Evolutionary conservation across 2,797 vertebrate species (phyloP).

Genomic region (Syngnathus acus): DNA sequence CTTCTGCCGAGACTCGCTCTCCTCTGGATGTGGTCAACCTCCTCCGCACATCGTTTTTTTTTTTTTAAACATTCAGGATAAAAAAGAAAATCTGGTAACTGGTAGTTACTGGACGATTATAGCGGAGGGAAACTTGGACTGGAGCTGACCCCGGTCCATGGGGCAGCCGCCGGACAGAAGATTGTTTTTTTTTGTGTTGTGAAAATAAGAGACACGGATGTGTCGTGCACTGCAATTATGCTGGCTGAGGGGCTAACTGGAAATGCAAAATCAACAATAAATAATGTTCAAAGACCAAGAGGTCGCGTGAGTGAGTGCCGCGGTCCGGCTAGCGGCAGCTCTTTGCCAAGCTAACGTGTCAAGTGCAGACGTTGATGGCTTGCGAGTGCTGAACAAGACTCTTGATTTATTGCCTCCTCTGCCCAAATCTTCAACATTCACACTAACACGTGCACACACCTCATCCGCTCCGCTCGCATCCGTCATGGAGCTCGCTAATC

Average conservation of each 20-base stretch:
- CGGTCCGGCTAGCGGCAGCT: not conserved
- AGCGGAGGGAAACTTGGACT: constrained; percentile 33
- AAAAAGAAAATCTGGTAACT: not conserved
- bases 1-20: constrained; percentile 30
- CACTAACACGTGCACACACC: not conserved
- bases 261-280: no score
- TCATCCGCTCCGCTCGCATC: constrained; percentile 44
- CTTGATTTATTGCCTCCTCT: constrained; percentile 15
- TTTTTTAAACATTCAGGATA: not conserved
- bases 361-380: not conserved
- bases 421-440: constrained; percentile 4
- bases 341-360: not conserved
- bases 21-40: constrained; percentile 26
- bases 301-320: not conserved
- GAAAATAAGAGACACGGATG: not conserved
- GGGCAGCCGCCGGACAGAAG: not conserved
- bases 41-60: constrained; percentile 7
- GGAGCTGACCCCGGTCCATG: constrained; percentile 24
- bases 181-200: no score
- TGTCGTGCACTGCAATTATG: not conserved
- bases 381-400: constrained; percentile 52
- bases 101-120: constrained; percentile 31
- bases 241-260: no score
- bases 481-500: constrained; percentile 64
- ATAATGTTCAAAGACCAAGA: no score